These are phyloP conservation scores for Anisognathus igniventris DNA, from an alignment of 2,797 vertebrate species.

Conservation along the genomic window DNA sequence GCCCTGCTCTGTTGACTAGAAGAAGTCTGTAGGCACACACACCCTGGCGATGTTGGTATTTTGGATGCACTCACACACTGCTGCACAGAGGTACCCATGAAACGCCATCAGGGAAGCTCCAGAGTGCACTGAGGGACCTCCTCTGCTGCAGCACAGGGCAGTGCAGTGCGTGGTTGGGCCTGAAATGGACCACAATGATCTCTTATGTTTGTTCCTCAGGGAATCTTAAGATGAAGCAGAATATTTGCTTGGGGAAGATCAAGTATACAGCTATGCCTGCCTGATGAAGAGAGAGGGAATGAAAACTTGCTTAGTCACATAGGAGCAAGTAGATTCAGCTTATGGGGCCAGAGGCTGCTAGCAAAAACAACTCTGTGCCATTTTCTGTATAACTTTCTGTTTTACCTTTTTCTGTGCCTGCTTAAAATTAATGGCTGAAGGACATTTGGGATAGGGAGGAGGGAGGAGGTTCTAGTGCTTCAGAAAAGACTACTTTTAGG, in stretches of 20 bases:
- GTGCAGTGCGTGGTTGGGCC: accelerated
- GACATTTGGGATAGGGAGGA: background rate
- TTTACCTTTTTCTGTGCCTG: background rate
- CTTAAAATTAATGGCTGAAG: background rate
- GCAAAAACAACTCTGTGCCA: background rate
- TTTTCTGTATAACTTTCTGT: background rate
- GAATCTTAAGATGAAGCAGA: background rate
- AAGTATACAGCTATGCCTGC: background rate
- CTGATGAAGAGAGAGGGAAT: background rate
- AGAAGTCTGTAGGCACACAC: background rate
- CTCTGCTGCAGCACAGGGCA: background rate
- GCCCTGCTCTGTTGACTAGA: background rate
- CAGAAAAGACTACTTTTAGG: background rate
- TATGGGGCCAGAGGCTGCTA: background rate
- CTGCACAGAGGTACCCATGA: background rate
- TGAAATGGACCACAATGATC: background rate
- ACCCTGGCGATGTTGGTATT: accelerated
- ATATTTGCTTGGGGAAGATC: background rate
- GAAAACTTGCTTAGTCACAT: background rate
- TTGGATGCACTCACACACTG: background rate
- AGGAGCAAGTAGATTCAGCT: background rate
- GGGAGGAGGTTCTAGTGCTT: background rate
- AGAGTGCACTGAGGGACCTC: background rate
- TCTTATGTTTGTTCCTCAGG: background rate
- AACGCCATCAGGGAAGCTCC: background rate